phyloP scores from a whole-genome alignment of 2,797 vertebrate species.

The Syngnathus rostellatus region DNA sequence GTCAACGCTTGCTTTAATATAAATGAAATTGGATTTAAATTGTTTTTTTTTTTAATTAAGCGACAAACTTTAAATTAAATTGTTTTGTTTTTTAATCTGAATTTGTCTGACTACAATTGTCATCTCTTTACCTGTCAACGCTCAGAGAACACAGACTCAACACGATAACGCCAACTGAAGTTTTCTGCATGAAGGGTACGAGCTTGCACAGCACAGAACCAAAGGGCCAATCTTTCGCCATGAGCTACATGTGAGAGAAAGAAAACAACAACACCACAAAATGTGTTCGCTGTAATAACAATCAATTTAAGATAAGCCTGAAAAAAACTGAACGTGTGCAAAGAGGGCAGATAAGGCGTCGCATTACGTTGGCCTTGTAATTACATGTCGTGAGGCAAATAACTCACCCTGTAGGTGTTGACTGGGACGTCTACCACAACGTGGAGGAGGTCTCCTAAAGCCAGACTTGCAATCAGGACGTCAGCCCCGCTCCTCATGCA shows the following conservation, averaged over 20 bases:
- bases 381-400: constrained; percentile 12
- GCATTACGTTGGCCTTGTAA: constrained; percentile 20
- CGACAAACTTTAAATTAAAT: too few species aligned
- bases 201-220: constrained; percentile 85
- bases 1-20: too few species aligned
- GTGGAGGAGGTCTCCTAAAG: constrained; percentile 84
- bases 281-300: constrained; percentile 13
- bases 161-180: constrained; percentile 87
- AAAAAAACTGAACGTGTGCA: constrained; percentile 12
- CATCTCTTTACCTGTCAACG: constrained; percentile 78
- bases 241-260: constrained; percentile 61
- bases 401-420: constrained; percentile 84
- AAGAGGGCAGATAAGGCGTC: constrained; percentile 2
- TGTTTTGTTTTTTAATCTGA: background rate
- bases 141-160: constrained; percentile 88
- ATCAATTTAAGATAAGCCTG: constrained; percentile 11
- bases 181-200: constrained; percentile 90
- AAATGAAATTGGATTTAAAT: too few species aligned
- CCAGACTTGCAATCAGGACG: constrained; percentile 84
- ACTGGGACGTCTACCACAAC: constrained; percentile 86
- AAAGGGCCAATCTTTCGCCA: constrained; percentile 87
- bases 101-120: background rate
- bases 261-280: constrained; percentile 30
- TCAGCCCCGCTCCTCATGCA: constrained; percentile 88
- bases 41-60: too few species aligned